Conservation (phyloP, 2,797 vertebrate genomes). For the Streptopelia turtur region DNA sequence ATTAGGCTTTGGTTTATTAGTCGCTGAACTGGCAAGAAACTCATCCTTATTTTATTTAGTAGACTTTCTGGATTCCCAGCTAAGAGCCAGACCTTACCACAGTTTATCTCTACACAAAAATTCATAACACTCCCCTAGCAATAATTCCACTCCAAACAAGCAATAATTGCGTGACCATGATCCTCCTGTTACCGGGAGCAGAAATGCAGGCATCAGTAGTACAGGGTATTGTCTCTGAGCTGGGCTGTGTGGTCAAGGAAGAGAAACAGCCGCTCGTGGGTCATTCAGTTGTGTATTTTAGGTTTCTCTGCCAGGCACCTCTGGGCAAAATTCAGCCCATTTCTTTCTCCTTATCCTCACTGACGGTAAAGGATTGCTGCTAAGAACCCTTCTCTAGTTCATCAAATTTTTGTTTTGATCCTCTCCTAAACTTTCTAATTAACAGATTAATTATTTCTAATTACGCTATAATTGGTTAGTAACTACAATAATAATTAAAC, state of each 20-base stretch:
- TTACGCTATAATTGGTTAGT: constrained; percentile 7
- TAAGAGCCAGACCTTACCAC: not conserved
- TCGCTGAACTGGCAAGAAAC: not conserved
- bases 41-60: not conserved
- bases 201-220: not conserved
- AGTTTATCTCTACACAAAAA: not conserved
- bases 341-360: not conserved
- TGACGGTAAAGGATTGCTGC: not conserved
- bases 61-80: not conserved
- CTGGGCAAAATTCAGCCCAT: not conserved
- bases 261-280: not conserved
- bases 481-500: not conserved
- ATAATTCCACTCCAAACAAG: not conserved
- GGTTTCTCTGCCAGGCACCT: not conserved
- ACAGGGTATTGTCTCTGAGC: not conserved
- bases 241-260: not conserved
- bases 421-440: not conserved
- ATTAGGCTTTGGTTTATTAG: not conserved
- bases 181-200: not conserved
- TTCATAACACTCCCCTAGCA: not conserved
- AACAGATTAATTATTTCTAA: not conserved
- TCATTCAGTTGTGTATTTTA: fast-evolving
- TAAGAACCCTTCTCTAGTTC: not conserved
- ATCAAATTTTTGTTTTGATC: not conserved
- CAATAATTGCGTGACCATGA: not conserved